Conservation (phyloP, 2,797 vertebrate species). For the Poecilia wingei region DNA sequence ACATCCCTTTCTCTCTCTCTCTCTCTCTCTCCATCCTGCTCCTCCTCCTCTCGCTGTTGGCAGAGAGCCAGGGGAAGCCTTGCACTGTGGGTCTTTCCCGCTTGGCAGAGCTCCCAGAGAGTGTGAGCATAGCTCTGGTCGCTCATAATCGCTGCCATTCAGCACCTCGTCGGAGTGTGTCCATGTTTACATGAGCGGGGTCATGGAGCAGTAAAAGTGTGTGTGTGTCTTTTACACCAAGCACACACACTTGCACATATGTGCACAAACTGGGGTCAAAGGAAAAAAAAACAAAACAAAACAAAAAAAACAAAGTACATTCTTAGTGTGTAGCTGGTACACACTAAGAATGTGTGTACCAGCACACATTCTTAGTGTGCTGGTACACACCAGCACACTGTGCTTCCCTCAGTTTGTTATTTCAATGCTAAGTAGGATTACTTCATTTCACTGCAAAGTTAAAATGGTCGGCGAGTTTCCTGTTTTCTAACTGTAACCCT, state of each 20-base stretch:
- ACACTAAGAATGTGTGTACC: too few relatives aligned
- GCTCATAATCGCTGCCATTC: conserved; percentile 80
- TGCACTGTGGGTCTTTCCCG: conserved; percentile 78
- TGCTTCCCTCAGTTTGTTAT: background rate
- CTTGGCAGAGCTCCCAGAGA: conserved; percentile 77
- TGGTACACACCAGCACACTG: too few relatives aligned
- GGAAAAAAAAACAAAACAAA: background rate
- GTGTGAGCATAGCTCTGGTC: conserved; percentile 37
- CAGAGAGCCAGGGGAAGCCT: conserved; percentile 78
- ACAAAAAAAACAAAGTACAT: background rate
- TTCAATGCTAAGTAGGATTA: background rate
- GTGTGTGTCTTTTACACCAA: conserved; percentile 31
- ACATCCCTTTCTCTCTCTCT: conserved; percentile 12
- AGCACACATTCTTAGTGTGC: too few relatives aligned
- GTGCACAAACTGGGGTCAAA: conserved; percentile 14
- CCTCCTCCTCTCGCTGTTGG: conserved; percentile 60
- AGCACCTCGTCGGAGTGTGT: conserved; percentile 79
- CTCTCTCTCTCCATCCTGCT: conserved; percentile 24
- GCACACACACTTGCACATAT: conserved; percentile 20
- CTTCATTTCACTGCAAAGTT: background rate
- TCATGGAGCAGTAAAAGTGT: conserved; percentile 73
- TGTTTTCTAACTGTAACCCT: background rate
- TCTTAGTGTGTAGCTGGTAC: background rate
- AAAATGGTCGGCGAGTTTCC: background rate
- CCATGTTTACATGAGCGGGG: conserved; percentile 83